phyloP scores from a whole-genome alignment of 2,888 invertebrate species.

The Trachelus tabidus region DNA sequence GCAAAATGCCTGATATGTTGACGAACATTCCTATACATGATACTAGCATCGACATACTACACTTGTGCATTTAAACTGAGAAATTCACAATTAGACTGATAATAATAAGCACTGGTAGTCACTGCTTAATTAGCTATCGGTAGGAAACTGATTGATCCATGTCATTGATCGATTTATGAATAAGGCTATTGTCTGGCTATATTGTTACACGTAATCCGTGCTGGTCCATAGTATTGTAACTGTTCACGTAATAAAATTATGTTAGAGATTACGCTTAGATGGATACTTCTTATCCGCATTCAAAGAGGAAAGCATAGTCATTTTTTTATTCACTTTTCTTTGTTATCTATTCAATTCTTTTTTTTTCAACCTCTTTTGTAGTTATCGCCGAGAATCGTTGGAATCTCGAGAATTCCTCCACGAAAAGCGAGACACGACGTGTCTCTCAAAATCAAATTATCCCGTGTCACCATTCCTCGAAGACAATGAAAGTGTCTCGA shows the following conservation, averaged over 20 bases:
- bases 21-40: neutral
- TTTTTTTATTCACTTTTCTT: neutral
- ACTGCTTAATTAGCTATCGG: neutral
- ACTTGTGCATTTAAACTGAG: neutral
- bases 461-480: neutral
- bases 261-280: neutral
- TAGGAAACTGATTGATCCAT: neutral
- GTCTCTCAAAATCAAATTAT: neutral
- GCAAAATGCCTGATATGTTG: neutral
- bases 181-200: neutral
- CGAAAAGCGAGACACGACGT: neutral
- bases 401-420: neutral
- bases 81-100: neutral
- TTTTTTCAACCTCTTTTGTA: neutral
- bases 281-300: neutral
- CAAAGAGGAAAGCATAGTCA: neutral
- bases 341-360: neutral
- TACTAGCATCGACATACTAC: neutral
- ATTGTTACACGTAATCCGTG: too few relatives aligned
- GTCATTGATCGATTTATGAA: neutral
- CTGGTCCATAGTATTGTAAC: neutral
- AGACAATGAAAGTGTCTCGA: neutral
- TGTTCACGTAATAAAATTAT: neutral
- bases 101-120: neutral
- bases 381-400: neutral